Conservation (phyloP, 2,797 vertebrate genomes). For the Protonibea diacanthus region DNA sequence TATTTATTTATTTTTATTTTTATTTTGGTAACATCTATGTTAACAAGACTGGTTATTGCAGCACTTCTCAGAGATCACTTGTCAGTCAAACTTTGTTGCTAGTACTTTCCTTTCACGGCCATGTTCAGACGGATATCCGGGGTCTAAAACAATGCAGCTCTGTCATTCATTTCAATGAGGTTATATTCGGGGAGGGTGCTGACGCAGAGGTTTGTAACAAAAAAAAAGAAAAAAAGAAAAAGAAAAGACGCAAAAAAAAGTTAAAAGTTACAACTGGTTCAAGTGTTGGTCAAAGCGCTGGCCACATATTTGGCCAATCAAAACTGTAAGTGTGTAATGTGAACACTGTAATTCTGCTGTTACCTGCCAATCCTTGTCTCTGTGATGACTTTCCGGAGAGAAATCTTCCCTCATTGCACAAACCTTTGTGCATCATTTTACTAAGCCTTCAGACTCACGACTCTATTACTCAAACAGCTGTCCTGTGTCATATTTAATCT, state of each 20-base stretch:
- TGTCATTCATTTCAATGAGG: background rate
- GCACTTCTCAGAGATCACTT: background rate
- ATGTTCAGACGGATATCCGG: background rate
- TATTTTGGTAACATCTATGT: background rate
- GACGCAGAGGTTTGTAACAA: rapidly evolving
- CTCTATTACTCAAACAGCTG: background rate
- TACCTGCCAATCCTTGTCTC: background rate
- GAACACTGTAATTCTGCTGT: background rate
- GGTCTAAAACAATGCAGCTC: background rate
- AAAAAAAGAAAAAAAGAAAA: background rate
- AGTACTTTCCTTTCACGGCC: background rate
- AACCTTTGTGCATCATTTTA: background rate
- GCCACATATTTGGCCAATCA: background rate
- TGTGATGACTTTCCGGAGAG: background rate
- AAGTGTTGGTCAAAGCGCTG: background rate
- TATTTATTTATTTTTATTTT: background rate
- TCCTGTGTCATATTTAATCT: background rate
- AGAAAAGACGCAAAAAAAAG: background rate
- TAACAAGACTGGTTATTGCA: background rate
- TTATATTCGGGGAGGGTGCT: background rate
- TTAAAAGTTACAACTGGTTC: too few species aligned
- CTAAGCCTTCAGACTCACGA: background rate
- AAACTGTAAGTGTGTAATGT: background rate
- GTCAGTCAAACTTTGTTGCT: background rate
- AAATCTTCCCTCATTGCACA: background rate